phyloP scores from a whole-genome alignment of 1,140 invertebrate species.

The Eulimnadia texana region DNA sequence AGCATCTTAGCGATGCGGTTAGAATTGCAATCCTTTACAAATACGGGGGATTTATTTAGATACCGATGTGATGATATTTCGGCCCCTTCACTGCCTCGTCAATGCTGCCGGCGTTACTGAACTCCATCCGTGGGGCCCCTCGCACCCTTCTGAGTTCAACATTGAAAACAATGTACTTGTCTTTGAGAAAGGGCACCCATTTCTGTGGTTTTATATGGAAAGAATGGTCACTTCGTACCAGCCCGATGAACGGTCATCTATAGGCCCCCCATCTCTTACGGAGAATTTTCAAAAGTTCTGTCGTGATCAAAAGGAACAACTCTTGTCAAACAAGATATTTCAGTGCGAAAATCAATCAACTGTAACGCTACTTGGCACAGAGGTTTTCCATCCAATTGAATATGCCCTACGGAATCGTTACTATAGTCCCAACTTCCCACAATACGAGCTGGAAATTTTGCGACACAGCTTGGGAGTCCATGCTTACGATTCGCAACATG shows the following conservation, averaged over 20 bases:
- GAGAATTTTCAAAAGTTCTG: neutral
- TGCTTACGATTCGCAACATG: neutral
- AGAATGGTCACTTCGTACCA: neutral
- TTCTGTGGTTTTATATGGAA: neutral
- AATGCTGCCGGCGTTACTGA: neutral
- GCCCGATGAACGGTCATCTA: neutral
- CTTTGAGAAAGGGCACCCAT: constrained; percentile 5
- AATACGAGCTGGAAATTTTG: neutral
- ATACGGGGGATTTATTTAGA: constrained; percentile 9
- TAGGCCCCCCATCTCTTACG: neutral
- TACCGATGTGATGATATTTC: constrained; percentile 1
- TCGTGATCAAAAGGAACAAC: neutral
- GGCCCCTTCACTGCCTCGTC: neutral
- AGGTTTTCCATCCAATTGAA: neutral
- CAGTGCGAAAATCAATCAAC: neutral
- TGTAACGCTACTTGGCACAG: neutral
- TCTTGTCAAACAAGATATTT: neutral
- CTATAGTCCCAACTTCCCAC: neutral
- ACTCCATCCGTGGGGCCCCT: too few relatives aligned
- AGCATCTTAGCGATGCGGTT: constrained; percentile 10
- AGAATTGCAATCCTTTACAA: constrained; percentile 7
- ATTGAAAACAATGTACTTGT: constrained; percentile 2
- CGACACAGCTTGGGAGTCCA: neutral
- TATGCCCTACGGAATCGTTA: neutral
- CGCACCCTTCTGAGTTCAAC: neutral